Evolutionary conservation across 2,888 invertebrate species (phyloP), one percentile per base, ranked within the genome.

Genomic region (Cinara cedri): DNA sequence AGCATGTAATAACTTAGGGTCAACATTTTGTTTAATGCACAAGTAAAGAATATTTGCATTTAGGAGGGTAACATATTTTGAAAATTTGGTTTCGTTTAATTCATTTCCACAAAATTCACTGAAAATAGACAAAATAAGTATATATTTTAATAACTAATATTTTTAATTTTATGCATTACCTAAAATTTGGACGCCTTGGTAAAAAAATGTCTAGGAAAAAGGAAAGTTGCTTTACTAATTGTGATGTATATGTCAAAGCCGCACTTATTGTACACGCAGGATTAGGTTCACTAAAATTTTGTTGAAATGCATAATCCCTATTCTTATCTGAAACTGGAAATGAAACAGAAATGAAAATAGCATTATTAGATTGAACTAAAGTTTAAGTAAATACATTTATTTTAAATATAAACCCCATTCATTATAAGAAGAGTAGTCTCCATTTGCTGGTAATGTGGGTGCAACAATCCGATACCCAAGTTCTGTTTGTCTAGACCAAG

Each of bases 231-330:
- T 92, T 90, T 65, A 93, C 89, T 83, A 97, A 88, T 87, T 97
- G 97, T 81, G 95, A 92, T 57, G 93, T 91, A 85, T 95, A 94
- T 60, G 93, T 92, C 62, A 97, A 89, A 74, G 94, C 96, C 82
- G 92, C 95, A 85, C 90, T 90, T 83, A 92, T 92, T 82, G 90
- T 90, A 84, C 91, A 91, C 62, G 91, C 90, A 83, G 91, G 90
- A 85, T 92, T 91, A 82, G 88, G 88, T 84, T 90, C 90, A 19
- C 89, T 88, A 81, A 87, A 87, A 26, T 87, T 82, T 70, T 82
- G 82, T 54, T 83, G 85, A 84, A 81, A 86, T 83, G 85, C 86
- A 60, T 87, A 86, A 83, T 89, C 89, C 83, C 88, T 88, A 84
- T 88, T 89, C 83, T 70, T 78, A 78, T 89, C 87, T 76, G 88